phyloP scores from a whole-genome alignment of 1,140 invertebrate species.

The Drosophila elegans region DNA sequence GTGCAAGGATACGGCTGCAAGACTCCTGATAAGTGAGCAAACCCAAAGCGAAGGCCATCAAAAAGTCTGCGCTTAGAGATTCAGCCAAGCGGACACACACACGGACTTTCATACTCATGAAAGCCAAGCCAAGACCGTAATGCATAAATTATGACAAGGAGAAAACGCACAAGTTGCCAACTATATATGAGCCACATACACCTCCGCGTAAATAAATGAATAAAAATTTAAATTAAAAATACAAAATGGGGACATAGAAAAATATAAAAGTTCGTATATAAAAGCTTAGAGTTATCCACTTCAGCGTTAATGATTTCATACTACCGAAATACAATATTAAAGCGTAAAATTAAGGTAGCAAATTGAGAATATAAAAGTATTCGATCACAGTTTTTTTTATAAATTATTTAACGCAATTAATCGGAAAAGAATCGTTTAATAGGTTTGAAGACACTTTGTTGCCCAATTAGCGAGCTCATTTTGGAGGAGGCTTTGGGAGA shows the following conservation, averaged over 20 bases:
- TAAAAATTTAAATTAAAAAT: constrained; percentile 13
- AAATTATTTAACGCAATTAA: neutral
- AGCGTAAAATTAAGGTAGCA: too few relatives aligned
- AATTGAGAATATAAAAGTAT: too few relatives aligned
- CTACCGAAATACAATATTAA: too few relatives aligned
- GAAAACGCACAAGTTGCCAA: constrained; percentile 25
- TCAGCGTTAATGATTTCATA: too few relatives aligned
- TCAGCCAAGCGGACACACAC: constrained; percentile 20
- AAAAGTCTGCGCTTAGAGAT: constrained; percentile 44
- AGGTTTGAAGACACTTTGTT: constrained; percentile 18
- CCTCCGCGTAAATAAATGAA: constrained; percentile 14
- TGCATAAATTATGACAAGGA: constrained; percentile 73
- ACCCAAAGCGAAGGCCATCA: constrained; percentile 47
- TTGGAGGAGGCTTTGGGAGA: constrained; percentile 3
- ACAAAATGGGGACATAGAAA: constrained; percentile 48
- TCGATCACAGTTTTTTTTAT: too few relatives aligned
- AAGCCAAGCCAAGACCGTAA: constrained; percentile 54
- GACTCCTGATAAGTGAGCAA: constrained; percentile 72
- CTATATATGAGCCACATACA: constrained; percentile 4
- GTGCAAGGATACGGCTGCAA: constrained; percentile 67
- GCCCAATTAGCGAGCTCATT: constrained; percentile 25
- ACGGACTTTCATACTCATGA: constrained; percentile 48
- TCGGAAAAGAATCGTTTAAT: neutral
- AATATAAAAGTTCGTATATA: constrained; percentile 1
- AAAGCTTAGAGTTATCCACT: too few relatives aligned